Evolutionary conservation across 2,888 invertebrate species (phyloP).

Genomic region (Mimas tiliae): DNA sequence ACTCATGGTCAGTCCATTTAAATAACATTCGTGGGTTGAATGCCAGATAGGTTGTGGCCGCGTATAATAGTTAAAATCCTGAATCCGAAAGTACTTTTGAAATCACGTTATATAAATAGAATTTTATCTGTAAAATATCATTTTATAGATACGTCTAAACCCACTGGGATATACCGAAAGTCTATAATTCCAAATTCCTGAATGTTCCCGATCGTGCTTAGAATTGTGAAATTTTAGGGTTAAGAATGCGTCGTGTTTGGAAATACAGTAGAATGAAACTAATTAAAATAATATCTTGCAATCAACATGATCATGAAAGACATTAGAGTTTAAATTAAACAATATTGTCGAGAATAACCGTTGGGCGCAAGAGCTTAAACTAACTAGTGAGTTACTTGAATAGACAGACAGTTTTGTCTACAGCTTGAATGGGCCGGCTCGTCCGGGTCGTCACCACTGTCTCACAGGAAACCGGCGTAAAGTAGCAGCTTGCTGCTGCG

Average conservation of each 20-base stretch:
- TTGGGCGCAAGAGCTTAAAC: no score
- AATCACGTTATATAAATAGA: background rate
- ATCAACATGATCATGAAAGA: background rate
- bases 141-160: background rate
- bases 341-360: background rate
- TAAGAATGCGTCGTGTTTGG: background rate
- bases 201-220: background rate
- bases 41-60: no score
- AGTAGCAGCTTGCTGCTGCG: no score
- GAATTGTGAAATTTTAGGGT: background rate
- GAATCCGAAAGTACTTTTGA: background rate
- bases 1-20: no score
- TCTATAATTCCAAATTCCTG: conserved; percentile 21
- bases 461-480: no score
- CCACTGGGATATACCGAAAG: background rate
- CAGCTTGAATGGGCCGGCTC: no score
- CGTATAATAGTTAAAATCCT: background rate
- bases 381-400: no score
- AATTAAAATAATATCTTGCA: background rate
- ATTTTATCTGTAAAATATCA: background rate
- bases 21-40: no score
- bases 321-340: background rate
- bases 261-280: background rate
- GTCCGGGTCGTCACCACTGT: no score
- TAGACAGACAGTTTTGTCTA: no score